Evolutionary conservation across 2,888 invertebrate species (phyloP).

Genomic region (Dysmachus trigonus): DNA sequence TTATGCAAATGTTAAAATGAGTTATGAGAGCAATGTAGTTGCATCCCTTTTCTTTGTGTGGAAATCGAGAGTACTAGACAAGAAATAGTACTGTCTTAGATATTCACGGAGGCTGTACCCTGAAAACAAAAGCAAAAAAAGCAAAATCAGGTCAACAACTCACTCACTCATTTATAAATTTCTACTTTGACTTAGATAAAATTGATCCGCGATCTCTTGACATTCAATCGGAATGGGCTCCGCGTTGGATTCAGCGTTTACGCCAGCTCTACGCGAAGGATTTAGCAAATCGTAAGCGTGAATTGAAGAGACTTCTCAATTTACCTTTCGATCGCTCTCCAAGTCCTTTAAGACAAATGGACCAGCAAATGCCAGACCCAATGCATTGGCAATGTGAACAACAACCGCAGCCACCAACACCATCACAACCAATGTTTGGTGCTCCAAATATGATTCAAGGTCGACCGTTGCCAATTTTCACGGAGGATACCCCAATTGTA

Average conservation of each 20-base stretch:
- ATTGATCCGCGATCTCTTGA: conserved; percentile 44
- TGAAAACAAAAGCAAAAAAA: not conserved
- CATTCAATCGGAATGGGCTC: conserved; percentile 46
- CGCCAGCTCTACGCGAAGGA: conserved; percentile 44
- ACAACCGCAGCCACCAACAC: conserved; percentile 6
- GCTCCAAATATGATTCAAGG: conserved; percentile 21
- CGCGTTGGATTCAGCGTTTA: conserved; percentile 43
- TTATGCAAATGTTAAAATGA: not conserved
- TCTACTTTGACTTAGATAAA: conserved; percentile 44
- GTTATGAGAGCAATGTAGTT: not conserved
- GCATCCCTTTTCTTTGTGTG: not conserved
- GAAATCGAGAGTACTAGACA: not conserved
- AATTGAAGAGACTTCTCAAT: conserved; percentile 41
- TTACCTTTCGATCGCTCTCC: conserved; percentile 44
- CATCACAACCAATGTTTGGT: conserved; percentile 19
- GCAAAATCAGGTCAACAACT: not conserved
- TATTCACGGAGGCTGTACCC: not conserved
- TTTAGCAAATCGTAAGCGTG: conserved; percentile 43
- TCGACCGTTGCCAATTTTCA: conserved; percentile 28
- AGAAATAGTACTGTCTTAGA: not conserved
- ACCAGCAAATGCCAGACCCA: conserved; percentile 20
- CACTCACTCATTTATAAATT: conserved; percentile 24
- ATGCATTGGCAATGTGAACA: not conserved
- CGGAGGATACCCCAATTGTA: conserved; percentile 34
- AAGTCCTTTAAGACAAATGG: conserved; percentile 42